Conservation (phyloP, 2,888 invertebrate species). For the Leptinotarsa haldemani region DNA sequence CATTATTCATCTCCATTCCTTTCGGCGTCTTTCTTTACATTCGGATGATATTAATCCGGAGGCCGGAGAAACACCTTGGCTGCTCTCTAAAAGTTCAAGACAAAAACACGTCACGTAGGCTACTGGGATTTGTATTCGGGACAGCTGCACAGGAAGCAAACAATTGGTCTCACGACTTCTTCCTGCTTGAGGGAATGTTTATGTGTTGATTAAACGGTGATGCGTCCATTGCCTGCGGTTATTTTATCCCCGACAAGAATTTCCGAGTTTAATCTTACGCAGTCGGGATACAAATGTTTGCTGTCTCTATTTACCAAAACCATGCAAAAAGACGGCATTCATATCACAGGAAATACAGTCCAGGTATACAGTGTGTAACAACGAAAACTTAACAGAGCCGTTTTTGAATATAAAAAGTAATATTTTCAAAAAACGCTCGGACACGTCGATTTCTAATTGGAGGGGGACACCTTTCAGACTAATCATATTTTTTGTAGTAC, state of each 20-base stretch:
- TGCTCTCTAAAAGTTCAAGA: constrained; percentile 6
- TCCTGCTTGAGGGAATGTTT: constrained; percentile 46
- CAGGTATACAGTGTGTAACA: no score
- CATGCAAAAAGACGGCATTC: no score
- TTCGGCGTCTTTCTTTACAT: not conserved
- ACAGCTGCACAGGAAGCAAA: constrained; percentile 51
- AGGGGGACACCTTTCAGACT: no score
- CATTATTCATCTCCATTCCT: constrained; percentile 3
- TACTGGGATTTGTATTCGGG: constrained; percentile 40
- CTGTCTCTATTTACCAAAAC: no score
- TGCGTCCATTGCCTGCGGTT: constrained; percentile 23
- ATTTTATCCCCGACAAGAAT: constrained; percentile 5
- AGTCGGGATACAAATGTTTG: not conserved
- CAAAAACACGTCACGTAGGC: constrained; percentile 6
- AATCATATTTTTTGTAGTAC: no score
- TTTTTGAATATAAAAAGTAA: no score
- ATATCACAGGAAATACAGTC: no score
- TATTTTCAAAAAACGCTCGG: no score
- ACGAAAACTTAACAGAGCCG: no score
- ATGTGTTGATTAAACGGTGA: constrained; percentile 20
- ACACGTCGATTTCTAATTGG: no score
- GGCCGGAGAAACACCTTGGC: constrained; percentile 4
- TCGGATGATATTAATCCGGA: constrained; percentile 3
- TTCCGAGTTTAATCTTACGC: not conserved
- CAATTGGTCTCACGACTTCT: constrained; percentile 49